Evolutionary conservation across 2,797 vertebrate species (phyloP).

Genomic region (Ctenopoma multispine): DNA sequence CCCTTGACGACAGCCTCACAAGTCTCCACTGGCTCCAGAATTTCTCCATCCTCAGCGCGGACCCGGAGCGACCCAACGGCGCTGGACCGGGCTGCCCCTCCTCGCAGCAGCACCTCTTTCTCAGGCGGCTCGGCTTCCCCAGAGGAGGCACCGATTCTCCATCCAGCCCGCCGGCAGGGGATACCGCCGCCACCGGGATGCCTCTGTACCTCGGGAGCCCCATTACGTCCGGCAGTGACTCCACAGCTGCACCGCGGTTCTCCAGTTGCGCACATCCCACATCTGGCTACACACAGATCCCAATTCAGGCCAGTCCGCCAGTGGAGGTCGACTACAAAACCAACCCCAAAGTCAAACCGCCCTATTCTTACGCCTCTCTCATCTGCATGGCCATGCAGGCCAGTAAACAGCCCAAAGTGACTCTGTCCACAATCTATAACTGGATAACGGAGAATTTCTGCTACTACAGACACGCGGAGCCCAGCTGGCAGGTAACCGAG

Average conservation of each 20-base stretch:
- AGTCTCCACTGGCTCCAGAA: slow-evolving; percentile 92
- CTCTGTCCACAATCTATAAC: slow-evolving; percentile 89
- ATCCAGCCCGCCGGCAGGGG: slow-evolving; percentile 87
- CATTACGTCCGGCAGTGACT: slow-evolving; percentile 81
- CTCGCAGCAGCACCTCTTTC: slow-evolving; percentile 76
- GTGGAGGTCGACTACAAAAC: slow-evolving; percentile 87
- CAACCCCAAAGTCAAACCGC: slow-evolving; percentile 87
- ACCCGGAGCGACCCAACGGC: slow-evolving; percentile 79
- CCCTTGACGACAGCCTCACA: slow-evolving; percentile 89
- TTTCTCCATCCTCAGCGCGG: slow-evolving; percentile 88
- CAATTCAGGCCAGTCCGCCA: slow-evolving; percentile 72
- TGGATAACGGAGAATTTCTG: slow-evolving; percentile 92
- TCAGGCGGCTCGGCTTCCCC: slow-evolving; percentile 76
- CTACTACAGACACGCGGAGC: slow-evolving; percentile 90
- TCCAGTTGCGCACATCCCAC: slow-evolving; percentile 52
- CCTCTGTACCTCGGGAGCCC: slow-evolving; percentile 82
- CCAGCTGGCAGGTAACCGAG: slow-evolving; percentile 90
- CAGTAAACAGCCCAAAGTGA: slow-evolving; percentile 89
- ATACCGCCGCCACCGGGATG: slow-evolving; percentile 86
- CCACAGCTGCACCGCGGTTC: slow-evolving; percentile 55
- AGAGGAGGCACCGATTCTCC: slow-evolving; percentile 82
- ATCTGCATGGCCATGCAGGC: slow-evolving; percentile 93
- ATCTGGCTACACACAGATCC: slow-evolving; percentile 54
- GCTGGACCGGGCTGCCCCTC: slow-evolving; percentile 72
- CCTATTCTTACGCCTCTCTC: slow-evolving; percentile 89